These are phyloP conservation scores for Seriola dumerili DNA, from an alignment of 2,113 vertebrate species.

Conservation along the genomic window DNA sequence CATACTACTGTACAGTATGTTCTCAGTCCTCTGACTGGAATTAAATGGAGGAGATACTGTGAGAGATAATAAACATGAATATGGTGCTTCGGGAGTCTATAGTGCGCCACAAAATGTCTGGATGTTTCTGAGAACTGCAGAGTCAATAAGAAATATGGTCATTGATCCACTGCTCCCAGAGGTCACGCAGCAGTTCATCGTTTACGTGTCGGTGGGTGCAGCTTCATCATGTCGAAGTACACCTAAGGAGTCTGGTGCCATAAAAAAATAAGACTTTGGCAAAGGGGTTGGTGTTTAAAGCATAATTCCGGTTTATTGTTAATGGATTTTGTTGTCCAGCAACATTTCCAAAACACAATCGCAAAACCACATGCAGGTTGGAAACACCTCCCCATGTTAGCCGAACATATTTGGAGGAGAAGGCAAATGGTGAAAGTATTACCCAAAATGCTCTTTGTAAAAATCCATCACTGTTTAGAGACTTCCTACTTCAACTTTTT, in stretches of 20 bases:
- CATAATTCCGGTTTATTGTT: neutral
- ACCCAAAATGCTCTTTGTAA: too few relatives aligned
- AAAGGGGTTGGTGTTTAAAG: neutral
- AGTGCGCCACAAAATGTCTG: neutral
- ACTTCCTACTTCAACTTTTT: too few relatives aligned
- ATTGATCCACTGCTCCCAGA: conserved; percentile 11
- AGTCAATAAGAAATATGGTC: neutral
- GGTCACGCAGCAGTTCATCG: neutral
- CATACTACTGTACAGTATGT: neutral
- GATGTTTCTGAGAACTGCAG: neutral
- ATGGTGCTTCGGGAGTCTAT: neutral
- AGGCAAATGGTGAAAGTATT: too few relatives aligned
- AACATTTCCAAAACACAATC: too few relatives aligned
- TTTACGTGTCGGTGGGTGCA: neutral
- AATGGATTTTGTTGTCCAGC: too few relatives aligned
- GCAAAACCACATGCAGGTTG: too few relatives aligned
- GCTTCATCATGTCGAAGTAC: neutral
- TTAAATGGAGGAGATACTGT: neutral
- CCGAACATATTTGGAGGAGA: too few relatives aligned
- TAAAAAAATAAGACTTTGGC: too few relatives aligned
- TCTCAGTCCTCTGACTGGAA: too few relatives aligned
- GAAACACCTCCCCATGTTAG: too few relatives aligned
- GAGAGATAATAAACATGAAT: neutral
- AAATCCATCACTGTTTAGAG: too few relatives aligned
- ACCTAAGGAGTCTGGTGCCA: neutral